Evolutionary conservation across 2,888 invertebrate genomes (phyloP), one percentile per base, ranked within the genome.

Genomic region (Orchesellides sinensis): DNA sequence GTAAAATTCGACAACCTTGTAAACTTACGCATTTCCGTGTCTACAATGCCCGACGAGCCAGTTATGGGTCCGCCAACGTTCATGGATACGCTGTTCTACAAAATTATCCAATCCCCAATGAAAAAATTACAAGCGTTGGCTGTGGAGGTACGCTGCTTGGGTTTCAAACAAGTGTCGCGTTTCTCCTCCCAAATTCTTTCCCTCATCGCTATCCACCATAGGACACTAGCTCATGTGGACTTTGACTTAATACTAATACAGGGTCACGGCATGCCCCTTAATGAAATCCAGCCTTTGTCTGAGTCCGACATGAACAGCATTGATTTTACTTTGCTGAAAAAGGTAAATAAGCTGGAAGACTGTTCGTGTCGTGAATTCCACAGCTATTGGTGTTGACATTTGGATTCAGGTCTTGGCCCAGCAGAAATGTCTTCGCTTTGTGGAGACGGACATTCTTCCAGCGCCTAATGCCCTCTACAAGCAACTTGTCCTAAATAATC

Each of bases 391-490:
- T 2, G 69, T 85, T 10, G 83, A 82, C 47, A 52, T 84, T 27
- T 86, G 84, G 86, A 27, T 66, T 1, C 63, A 83, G n/a, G 23
- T 87, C 1, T 23, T 87, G 14, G 79, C 78, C 3, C 32, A 63
- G 14, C 87, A 87, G 40, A 65, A 45, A 8, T 54, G 75, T 6
- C 49, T 87, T 4, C 45, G 32, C 1, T 78, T 79, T 65, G 14
- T 86, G 10, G 86, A 87, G 77, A 83, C 83, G 3, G 87, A 86
- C 73, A 78, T 87, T 35, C 73, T 87, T 6, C 87, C 87, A 0
- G 85, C 81, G 2, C 74, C 85, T 0, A 69, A 69, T 35, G 45
- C 75, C 1, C 35, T 87, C 0, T 87, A 85, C 49, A 70, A 40
- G 17, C 77, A 84, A 29, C 40, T 85, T 2, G 78, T 84, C 47